Evolutionary conservation across 2,113 vertebrate species (phyloP).

Genomic region (Neotragus pygmaeus): DNA sequence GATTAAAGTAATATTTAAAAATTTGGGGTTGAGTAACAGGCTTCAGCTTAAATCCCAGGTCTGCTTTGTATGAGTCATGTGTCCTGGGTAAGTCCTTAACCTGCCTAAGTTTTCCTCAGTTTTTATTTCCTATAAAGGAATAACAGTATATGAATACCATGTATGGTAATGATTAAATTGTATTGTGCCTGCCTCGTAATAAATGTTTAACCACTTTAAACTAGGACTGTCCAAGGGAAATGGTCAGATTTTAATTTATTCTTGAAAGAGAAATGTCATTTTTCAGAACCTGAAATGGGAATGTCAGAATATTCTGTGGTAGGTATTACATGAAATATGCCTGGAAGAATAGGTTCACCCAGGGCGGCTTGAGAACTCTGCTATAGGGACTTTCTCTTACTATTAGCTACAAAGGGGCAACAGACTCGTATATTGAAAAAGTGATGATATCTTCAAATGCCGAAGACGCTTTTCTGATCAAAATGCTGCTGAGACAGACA

Average conservation of each 20-base stretch:
- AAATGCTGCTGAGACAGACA: slow-evolving; percentile 98
- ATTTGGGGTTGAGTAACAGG: not conserved
- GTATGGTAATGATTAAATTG: not conserved
- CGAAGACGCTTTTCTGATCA: slow-evolving; percentile 97
- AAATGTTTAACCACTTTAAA: not conserved
- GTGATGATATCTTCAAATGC: slow-evolving; percentile 99
- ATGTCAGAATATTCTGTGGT: not conserved
- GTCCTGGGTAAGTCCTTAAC: not conserved
- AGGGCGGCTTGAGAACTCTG: not conserved
- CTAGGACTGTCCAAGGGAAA: not conserved
- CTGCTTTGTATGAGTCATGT: not conserved
- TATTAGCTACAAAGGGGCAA: slow-evolving; percentile 94
- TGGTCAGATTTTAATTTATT: not conserved
- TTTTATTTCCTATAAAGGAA: not conserved
- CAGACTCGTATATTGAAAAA: slow-evolving; percentile 98
- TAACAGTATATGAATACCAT: not conserved
- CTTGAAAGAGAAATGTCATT: not conserved
- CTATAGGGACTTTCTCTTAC: slow-evolving; percentile 43
- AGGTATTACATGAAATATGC: not conserved
- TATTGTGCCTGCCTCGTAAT: not conserved
- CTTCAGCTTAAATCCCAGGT: not conserved
- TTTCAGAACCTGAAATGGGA: not conserved
- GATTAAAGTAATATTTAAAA: not conserved
- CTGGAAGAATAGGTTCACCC: not conserved
- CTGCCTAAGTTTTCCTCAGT: not conserved